phyloP scores from a whole-genome alignment of 2,888 invertebrate species.

The Himalopsyche japonica region DNA sequence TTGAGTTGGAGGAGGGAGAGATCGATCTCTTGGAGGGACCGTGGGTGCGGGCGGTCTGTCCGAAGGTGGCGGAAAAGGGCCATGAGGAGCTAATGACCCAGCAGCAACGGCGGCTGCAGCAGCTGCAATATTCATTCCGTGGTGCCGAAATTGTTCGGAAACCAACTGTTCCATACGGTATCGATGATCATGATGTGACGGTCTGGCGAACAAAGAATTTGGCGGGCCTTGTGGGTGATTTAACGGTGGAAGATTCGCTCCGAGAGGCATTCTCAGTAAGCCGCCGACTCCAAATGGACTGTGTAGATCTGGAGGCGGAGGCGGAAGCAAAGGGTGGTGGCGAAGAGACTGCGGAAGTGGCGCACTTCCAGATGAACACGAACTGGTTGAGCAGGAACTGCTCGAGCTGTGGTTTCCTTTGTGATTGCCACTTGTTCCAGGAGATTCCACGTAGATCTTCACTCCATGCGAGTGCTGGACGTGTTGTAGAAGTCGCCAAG shows the following conservation, averaged over 20 bases:
- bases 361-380: constrained; percentile 61
- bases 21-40: constrained; percentile 56
- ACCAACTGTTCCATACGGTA: constrained; percentile 84
- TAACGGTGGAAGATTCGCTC: constrained; percentile 64
- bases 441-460: constrained; percentile 80
- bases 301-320: constrained; percentile 75
- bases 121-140: constrained; percentile 76
- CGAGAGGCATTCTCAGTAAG: constrained; percentile 75
- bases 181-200: constrained; percentile 76
- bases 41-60: constrained; percentile 61
- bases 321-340: constrained; percentile 70
- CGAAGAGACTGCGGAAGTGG: constrained; percentile 66
- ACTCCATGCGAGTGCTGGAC: constrained; percentile 93
- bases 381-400: constrained; percentile 55
- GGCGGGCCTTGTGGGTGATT: constrained; percentile 73
- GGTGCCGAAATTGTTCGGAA: constrained; percentile 80
- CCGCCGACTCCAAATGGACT: constrained; percentile 75
- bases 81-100: constrained; percentile 64
- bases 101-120: constrained; percentile 73
- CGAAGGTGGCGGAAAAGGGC: constrained; percentile 64
- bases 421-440: constrained; percentile 46
- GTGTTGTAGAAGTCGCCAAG: constrained; percentile 94
- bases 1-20: constrained; percentile 60
- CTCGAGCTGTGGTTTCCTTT: constrained; percentile 61
- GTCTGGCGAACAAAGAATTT: constrained; percentile 74